Evolutionary conservation across 2,888 invertebrate species (phyloP), one percentile per base, ranked within the genome.

Genomic region (Hydroisotoma schaefferi): DNA sequence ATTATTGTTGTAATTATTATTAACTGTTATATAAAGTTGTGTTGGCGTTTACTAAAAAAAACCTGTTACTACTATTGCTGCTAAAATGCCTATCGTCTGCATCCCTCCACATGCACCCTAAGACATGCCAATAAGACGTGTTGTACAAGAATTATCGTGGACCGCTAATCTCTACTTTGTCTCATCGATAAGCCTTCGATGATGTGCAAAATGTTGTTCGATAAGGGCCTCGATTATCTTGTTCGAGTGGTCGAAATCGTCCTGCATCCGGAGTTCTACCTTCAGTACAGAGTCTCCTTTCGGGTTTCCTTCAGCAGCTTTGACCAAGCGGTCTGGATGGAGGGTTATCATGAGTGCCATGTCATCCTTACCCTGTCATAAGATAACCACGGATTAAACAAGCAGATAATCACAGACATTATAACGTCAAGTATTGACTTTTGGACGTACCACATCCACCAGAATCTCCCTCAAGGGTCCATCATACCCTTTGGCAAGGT

Each of bases 381-480:
- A 40, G 6, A 15, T 18, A 40, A 8, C 20, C 40, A 40, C 5
- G 5, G 4, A 40, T 40, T 40, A 18, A 5, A 40, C 15, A 40
- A 5, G 20, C 20, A 15, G n/a, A n/a, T n/a, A n/a, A n/a, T n/a
- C n/a, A n/a, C n/a, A n/a, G n/a, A n/a, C n/a, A n/a, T n/a, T n/a
- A n/a, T n/a, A n/a, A n/a, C n/a, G n/a, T n/a, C n/a, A n/a, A n/a
- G n/a, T n/a, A n/a, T n/a, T n/a, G n/a, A n/a, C n/a, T n/a, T n/a
- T n/a, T 22, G 29, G 2, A 44, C 67, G 73, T 77, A 89, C 92
- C 84, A 94, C 93, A 78, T 98, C 95, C 68, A 99, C 82, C 10
- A 94, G 81, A 56, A 99, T 81, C 59, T 89, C 85, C 15, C 92
- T 78, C 15, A 87, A 85, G 5, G 88, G 88, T 29, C 94, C 94